phyloP scores from a whole-genome alignment of 2,888 invertebrate species.

The Trichacis sp. region DNA sequence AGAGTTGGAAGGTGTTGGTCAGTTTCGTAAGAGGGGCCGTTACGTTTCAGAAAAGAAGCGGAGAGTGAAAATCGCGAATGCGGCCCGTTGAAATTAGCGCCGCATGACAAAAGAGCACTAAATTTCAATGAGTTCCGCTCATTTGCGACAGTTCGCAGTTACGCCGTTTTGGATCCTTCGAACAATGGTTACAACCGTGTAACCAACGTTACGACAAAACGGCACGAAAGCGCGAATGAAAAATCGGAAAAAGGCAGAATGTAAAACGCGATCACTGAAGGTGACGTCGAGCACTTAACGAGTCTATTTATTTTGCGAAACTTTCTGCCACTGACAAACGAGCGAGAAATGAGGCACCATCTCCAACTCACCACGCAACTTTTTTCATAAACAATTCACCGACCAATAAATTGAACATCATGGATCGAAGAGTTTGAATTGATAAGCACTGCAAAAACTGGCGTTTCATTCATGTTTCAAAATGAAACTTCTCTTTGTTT shows the following conservation, averaged over 20 bases:
- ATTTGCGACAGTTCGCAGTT: constrained; percentile 27
- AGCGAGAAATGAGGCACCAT: neutral
- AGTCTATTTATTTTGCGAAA: constrained; percentile 22
- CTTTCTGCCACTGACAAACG: neutral
- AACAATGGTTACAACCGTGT: constrained; percentile 31
- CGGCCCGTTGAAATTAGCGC: constrained; percentile 28
- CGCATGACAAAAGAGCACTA: constrained; percentile 31
- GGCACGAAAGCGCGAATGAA: neutral
- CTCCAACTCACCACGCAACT: too few species aligned
- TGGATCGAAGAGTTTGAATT: too few species aligned
- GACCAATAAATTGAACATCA: too few species aligned
- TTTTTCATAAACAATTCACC: too few species aligned
- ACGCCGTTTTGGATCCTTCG: constrained; percentile 12
- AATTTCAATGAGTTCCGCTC: constrained; percentile 37
- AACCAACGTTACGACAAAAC: constrained; percentile 25
- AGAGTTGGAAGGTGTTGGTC: neutral
- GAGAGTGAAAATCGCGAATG: constrained; percentile 21
- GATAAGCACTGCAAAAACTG: too few species aligned
- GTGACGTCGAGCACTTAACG: constrained; percentile 28
- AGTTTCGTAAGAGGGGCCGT: neutral
- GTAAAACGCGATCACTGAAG: constrained; percentile 20
- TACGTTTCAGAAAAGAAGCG: constrained; percentile 17
- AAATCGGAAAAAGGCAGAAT: constrained; percentile 6
- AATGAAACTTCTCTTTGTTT: too few species aligned
- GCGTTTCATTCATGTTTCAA: too few species aligned